Evolutionary conservation across 2,888 invertebrate genomes (phyloP), one percentile per base, ranked within the genome.

Genomic region (Muscina levida): DNA sequence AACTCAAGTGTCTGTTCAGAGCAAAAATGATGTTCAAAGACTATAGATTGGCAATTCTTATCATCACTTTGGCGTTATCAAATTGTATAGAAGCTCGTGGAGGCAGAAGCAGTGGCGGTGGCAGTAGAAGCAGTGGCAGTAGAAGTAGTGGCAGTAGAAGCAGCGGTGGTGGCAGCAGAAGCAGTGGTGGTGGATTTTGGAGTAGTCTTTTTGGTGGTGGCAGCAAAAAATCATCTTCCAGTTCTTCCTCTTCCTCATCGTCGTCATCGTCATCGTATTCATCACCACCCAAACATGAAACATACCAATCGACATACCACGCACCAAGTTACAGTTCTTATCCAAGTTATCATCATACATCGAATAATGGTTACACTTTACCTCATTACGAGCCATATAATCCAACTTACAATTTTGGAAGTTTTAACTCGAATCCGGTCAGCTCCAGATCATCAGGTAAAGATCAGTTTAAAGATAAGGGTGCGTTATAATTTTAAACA

Each of bases 61-160:
- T 31, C 31, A 31, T 59, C 44, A 44, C 24, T 10, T 10, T 48
- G 2, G 11, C 42, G 1, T n/a, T 39, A 8, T 13, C 53, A 70
- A 10, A 1, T 8, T 22, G 4, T 11, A 8, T 26, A 1, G 56
- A 46, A 15, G 56, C 26, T 17, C 51, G 77, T 5, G 68, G 62
- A 4, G 39, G 73, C 4, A 17, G 73, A 39, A 5, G 77, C 0
- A 17, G 71, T 1, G 51, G 53, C 11, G 17, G 44, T 6, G 8
- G 31, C 1, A 8, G 46, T 10, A 44, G 65, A n/a, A 13, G 26
- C 1, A 17, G 66, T 13, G 39, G 65, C 4, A 1, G 22, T 11
- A 6, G 48, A n/a, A 24, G 65, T 26, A 15, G 66, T 1, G 10
- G 46, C 24, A 15, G 48, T 8, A 48, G 48, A 2, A 8, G 48